Percentiles rank a stretch among this genome's conserved stretches.
Evolutionary conservation across 2,888 invertebrate genomes (phyloP).

Genomic region (Trachelus stipa): DNA sequence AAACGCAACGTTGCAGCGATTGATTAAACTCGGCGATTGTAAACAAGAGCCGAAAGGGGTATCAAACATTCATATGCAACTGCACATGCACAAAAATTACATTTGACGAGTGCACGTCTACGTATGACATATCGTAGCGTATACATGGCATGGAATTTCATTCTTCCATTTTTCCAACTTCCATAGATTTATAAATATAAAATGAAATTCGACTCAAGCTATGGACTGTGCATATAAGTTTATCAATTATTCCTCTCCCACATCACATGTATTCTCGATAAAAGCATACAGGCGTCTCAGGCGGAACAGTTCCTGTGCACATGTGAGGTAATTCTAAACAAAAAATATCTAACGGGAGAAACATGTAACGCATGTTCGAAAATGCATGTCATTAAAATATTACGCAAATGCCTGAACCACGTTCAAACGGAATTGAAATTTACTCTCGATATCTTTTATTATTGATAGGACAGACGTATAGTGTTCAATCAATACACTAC

Average conservation of each 20-base stretch:
- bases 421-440: not conserved
- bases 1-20: not conserved
- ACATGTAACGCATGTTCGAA: not conserved
- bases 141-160: conserved; percentile 22
- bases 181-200: conserved; percentile 26
- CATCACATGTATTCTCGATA: conserved; percentile 34
- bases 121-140: conserved; percentile 23
- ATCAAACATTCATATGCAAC: conserved; percentile 37
- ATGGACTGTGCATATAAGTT: not conserved
- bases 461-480: not conserved
- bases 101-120: conserved; percentile 21
- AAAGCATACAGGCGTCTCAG: conserved; percentile 23
- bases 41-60: conserved; percentile 22
- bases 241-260: conserved; percentile 1
- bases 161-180: too few relatives aligned
- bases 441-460: not conserved
- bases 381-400: not conserved
- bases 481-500: not conserved
- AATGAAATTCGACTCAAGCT: conserved; percentile 20
- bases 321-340: not conserved
- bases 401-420: not conserved
- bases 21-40: conserved; percentile 32
- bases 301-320: not conserved
- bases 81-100: conserved; percentile 31
- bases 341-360: not conserved